Percentiles rank a stretch among this genome's conserved stretches.
Conservation (phyloP, 2,797 vertebrate genomes). For the Phoxinus dragarum region DNA sequence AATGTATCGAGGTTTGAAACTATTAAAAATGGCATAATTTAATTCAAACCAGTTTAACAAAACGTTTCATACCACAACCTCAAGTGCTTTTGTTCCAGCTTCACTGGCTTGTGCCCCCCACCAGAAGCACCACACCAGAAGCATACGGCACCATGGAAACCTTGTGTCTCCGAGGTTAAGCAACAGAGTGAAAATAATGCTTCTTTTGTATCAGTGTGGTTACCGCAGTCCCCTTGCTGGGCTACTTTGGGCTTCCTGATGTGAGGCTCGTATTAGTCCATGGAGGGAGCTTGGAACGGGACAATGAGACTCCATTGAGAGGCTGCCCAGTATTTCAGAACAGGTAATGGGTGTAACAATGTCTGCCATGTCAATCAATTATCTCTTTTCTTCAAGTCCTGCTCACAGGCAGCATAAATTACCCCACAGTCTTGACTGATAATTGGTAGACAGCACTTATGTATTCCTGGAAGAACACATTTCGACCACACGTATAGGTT, state of each 20-base stretch:
- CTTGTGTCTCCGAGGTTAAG: conserved; percentile 41
- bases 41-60: not conserved
- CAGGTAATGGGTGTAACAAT: conserved; percentile 54
- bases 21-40: conserved; percentile 1
- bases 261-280: conserved; percentile 52
- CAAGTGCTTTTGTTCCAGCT: conserved; percentile 9
- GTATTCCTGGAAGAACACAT: conserved; percentile 43
- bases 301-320: conserved; percentile 46
- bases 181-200: conserved; percentile 55
- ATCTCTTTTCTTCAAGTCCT: conserved; percentile 40
- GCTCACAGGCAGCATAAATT: conserved; percentile 33
- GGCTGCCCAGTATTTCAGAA: conserved; percentile 31
- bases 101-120: conserved; percentile 36
- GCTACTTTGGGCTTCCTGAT: conserved; percentile 52
- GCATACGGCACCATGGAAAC: conserved; percentile 57
- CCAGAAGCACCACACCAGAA: conserved; percentile 25
- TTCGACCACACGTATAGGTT: conserved; percentile 15
- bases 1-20: not conserved
- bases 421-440: conserved; percentile 28
- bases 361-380: conserved; percentile 48
- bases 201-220: conserved; percentile 55
- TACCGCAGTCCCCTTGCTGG: conserved; percentile 47
- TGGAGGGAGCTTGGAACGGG: conserved; percentile 21
- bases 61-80: not conserved
- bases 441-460: conserved; percentile 17